A percentile compares a stretch with the other conserved stretches of the same genome.
phyloP scores from a whole-genome alignment of 1,140 invertebrate genomes.

The Drosophila parabipectinata region DNA sequence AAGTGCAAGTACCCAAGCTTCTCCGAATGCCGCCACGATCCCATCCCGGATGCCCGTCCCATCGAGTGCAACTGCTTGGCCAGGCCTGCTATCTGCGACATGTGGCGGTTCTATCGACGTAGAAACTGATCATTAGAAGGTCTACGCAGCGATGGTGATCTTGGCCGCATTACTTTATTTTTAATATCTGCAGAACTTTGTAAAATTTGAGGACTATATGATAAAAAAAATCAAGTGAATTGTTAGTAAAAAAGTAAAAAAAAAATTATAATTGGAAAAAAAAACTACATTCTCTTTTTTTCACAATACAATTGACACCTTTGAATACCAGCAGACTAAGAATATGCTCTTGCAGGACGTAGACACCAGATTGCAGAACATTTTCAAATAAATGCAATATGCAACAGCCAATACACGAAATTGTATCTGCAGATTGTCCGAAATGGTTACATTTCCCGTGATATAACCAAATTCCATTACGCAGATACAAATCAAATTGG shows the following conservation, averaged over 20 bases:
- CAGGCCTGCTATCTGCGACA: background rate
- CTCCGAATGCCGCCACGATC: constrained; percentile 3
- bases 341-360: background rate
- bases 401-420: constrained; percentile 8
- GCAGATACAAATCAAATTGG: constrained; percentile 75
- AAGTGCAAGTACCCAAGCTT: constrained; percentile 11
- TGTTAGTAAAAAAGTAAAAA: background rate
- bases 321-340: background rate
- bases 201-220: background rate
- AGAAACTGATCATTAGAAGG: background rate
- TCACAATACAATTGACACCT: too few species aligned
- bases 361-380: background rate
- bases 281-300: too few species aligned
- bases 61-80: constrained; percentile 5
- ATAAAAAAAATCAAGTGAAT: background rate
- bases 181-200: background rate
- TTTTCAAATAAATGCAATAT: constrained; percentile 4
- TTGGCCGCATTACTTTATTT: background rate
- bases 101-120: constrained; percentile 2
- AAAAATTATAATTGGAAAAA: too few species aligned
- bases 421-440: constrained; percentile 47
- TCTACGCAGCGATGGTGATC: background rate
- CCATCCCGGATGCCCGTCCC: background rate
- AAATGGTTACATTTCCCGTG: constrained; percentile 24
- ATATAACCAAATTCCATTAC: constrained; percentile 66